Evolutionary conservation across 2,797 vertebrate species (phyloP).

Genomic region (Melopsittacus undulatus): DNA sequence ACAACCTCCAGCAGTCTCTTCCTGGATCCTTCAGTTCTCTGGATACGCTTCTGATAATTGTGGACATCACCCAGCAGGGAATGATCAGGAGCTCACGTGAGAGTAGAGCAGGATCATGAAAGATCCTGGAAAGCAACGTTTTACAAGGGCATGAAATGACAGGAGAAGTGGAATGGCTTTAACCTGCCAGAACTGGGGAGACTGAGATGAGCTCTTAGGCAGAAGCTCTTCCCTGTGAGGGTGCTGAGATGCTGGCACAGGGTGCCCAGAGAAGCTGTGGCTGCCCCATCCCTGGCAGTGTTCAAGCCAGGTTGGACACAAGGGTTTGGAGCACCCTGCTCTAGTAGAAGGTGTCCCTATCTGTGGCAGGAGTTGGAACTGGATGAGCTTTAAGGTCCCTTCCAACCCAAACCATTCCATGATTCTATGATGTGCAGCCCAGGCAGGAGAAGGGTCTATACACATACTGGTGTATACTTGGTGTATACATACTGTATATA

Average conservation of each 20-base stretch:
- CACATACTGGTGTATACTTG: no score
- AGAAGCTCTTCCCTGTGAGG: neutral
- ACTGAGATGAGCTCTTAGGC: rapidly evolving
- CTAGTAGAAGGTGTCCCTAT: neutral
- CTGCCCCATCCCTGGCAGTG: neutral
- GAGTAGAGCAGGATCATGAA: rapidly evolving
- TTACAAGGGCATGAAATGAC: neutral
- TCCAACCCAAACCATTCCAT: neutral
- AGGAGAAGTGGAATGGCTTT: neutral
- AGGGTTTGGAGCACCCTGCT: no score
- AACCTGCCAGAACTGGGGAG: neutral
- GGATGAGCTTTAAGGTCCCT: neutral
- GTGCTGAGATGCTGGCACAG: neutral
- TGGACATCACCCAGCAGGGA: neutral
- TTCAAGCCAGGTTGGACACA: neutral
- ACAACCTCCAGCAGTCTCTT: neutral
- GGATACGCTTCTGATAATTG: rapidly evolving
- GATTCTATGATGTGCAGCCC: no score
- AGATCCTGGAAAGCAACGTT: neutral
- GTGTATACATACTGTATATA: no score
- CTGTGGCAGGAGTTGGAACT: neutral
- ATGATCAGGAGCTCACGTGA: neutral
- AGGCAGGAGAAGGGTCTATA: no score
- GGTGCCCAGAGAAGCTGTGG: no score
- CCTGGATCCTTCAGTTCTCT: neutral